Evolutionary conservation across 2,888 invertebrate species (phyloP).

Genomic region (Coenonympha arcania): DNA sequence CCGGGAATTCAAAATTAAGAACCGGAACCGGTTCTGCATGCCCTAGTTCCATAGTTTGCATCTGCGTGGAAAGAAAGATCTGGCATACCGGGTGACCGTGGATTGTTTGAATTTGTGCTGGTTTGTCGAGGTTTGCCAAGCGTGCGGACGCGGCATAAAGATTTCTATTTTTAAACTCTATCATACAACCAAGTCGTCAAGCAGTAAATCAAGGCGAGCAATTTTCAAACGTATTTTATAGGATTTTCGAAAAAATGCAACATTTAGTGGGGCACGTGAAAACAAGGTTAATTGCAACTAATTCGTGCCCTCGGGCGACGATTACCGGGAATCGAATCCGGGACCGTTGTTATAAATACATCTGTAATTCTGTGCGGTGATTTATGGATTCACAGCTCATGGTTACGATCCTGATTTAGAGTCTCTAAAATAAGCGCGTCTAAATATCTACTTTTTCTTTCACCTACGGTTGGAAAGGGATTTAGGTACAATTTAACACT

Average conservation of each 20-base stretch:
- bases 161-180: background rate
- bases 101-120: no score
- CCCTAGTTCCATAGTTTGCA: no score
- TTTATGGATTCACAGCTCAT: background rate
- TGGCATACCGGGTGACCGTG: no score
- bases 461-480: no score
- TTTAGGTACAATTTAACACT: no score
- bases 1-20: no score
- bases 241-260: constrained; percentile 12
- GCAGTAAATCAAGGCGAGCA: constrained; percentile 12
- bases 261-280: constrained; percentile 32
- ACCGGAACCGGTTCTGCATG: no score
- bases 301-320: constrained; percentile 45
- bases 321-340: constrained; percentile 36
- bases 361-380: constrained; percentile 1
- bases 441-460: no score
- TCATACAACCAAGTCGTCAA: constrained; percentile 9
- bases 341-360: constrained; percentile 24
- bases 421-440: no score
- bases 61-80: no score
- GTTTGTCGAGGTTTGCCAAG: no score
- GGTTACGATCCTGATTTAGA: no score
- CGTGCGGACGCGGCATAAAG: background rate
- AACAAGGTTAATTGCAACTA: constrained; percentile 50
- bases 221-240: constrained; percentile 24